Percentiles rank a stretch among this genome's conserved stretches.
Evolutionary conservation across 2,888 invertebrate species (phyloP).

Genomic region (Ectemnius lituratus): DNA sequence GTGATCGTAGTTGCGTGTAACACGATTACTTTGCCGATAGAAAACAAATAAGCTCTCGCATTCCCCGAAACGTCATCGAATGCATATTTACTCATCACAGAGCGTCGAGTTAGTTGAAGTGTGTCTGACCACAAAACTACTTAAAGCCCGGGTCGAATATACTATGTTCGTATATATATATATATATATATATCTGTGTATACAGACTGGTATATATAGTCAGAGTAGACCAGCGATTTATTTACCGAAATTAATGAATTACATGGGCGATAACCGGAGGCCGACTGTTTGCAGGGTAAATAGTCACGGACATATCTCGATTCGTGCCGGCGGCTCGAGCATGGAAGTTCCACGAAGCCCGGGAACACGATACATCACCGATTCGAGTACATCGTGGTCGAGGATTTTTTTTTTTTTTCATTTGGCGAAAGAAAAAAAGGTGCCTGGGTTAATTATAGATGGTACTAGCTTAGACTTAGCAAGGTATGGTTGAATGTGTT

Average conservation of each 20-base stretch:
- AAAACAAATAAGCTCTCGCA: slow-evolving; percentile 47
- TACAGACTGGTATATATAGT: too few relatives aligned
- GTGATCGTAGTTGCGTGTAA: too few relatives aligned
- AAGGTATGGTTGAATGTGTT: too few relatives aligned
- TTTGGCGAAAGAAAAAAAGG: not conserved
- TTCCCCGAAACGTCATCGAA: slow-evolving; percentile 41
- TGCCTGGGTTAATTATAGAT: not conserved
- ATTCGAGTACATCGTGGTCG: not conserved
- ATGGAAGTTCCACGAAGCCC: too few relatives aligned
- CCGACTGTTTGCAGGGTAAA: slow-evolving; percentile 16
- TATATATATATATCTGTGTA: too few relatives aligned
- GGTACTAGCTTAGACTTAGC: too few relatives aligned
- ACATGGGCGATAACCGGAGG: slow-evolving; percentile 5
- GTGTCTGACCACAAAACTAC: slow-evolving; percentile 10
- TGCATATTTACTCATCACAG: slow-evolving; percentile 39
- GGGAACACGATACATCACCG: not conserved
- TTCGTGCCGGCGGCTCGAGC: too few relatives aligned
- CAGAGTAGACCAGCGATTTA: not conserved
- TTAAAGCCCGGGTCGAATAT: slow-evolving; percentile 11
- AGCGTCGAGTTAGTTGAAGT: slow-evolving; percentile 14
- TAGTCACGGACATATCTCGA: not conserved
- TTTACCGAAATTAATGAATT: slow-evolving; percentile 35
- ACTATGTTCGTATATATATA: too few relatives aligned
- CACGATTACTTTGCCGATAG: not conserved
- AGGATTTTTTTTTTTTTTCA: not conserved